Evolutionary conservation across 1,140 invertebrate genomes (phyloP).

Genomic region (Euwallacea similis): DNA sequence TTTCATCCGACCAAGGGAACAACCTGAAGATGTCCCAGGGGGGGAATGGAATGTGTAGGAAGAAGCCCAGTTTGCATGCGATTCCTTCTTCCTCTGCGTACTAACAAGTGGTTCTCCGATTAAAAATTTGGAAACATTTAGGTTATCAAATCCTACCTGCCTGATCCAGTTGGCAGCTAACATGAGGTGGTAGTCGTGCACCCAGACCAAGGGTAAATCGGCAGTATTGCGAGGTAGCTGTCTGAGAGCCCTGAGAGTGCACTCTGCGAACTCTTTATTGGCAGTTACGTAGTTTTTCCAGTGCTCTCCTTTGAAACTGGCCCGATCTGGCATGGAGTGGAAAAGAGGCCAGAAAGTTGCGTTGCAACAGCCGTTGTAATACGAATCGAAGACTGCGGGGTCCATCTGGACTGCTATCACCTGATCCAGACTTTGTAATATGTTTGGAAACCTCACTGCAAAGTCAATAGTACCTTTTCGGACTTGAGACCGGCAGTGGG

Average conservation of each 20-base stretch:
- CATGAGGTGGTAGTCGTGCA: slow-evolving; percentile 92
- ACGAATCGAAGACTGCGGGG: slow-evolving; percentile 74
- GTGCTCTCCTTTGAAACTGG: slow-evolving; percentile 64
- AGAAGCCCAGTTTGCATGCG: slow-evolving; percentile 82
- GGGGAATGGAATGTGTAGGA: slow-evolving; percentile 90
- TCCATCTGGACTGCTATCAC: slow-evolving; percentile 79
- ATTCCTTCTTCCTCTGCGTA: slow-evolving; percentile 77
- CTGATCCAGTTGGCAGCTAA: slow-evolving; percentile 85
- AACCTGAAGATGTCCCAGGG: slow-evolving; percentile 90
- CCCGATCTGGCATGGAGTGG: slow-evolving; percentile 84
- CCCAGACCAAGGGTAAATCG: slow-evolving; percentile 77
- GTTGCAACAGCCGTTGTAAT: slow-evolving; percentile 92
- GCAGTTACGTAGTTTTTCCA: slow-evolving; percentile 82
- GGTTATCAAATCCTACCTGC: slow-evolving; percentile 57
- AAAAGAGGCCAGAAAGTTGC: slow-evolving; percentile 90
- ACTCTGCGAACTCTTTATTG: slow-evolving; percentile 80
- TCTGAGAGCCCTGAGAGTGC: slow-evolving; percentile 74
- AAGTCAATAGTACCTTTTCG: slow-evolving; percentile 64
- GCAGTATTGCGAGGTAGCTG: slow-evolving; percentile 61
- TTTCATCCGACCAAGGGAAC: slow-evolving; percentile 88
- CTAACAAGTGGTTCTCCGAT: slow-evolving; percentile 50
- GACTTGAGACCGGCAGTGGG: slow-evolving; percentile 82
- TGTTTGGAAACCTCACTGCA: no score
- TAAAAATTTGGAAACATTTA: background rate
- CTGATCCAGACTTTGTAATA: slow-evolving; percentile 54